Evolutionary conservation across 2,797 vertebrate species (phyloP).

Genomic region (Amblyopsis hoosieri): DNA sequence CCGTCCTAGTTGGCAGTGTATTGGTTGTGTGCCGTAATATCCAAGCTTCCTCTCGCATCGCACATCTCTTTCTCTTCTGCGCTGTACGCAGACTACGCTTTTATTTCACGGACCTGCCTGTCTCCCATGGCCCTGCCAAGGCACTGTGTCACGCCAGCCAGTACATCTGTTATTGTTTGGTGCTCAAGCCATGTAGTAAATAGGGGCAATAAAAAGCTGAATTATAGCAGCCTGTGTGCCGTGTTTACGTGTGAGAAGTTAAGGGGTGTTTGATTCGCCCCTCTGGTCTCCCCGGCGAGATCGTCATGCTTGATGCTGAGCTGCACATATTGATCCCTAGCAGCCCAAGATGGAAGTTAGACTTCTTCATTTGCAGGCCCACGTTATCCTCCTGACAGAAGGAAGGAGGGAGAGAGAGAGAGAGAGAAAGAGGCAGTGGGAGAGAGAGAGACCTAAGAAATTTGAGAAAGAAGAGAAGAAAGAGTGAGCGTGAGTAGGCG

Average conservation of each 20-base stretch:
- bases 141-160: conserved; percentile 46
- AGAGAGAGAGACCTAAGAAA: conserved; percentile 43
- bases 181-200: conserved; percentile 62
- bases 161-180: conserved; percentile 63
- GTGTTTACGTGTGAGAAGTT: conserved; percentile 51
- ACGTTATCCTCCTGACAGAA: conserved; percentile 64
- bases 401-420: conserved; percentile 37
- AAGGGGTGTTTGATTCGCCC: conserved; percentile 58
- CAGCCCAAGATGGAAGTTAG: conserved; percentile 75
- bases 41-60: conserved; percentile 43
- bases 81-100: conserved; percentile 27
- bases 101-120: conserved; percentile 43
- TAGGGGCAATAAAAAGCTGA: conserved; percentile 61
- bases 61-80: conserved; percentile 42
- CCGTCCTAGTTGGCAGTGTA: conserved; percentile 42
- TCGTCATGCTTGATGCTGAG: conserved; percentile 69
- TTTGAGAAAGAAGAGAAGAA: conserved; percentile 36
- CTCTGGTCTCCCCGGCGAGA: conserved; percentile 42
- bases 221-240: conserved; percentile 47
- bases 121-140: conserved; percentile 41
- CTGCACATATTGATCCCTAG: conserved; percentile 72
- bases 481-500: conserved; percentile 27
- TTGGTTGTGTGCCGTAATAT: conserved; percentile 57
- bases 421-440: conserved; percentile 3
- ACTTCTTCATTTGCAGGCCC: conserved; percentile 73